Conservation (phyloP, 1,140 invertebrate species). For the Drosophila prosaltans region DNA sequence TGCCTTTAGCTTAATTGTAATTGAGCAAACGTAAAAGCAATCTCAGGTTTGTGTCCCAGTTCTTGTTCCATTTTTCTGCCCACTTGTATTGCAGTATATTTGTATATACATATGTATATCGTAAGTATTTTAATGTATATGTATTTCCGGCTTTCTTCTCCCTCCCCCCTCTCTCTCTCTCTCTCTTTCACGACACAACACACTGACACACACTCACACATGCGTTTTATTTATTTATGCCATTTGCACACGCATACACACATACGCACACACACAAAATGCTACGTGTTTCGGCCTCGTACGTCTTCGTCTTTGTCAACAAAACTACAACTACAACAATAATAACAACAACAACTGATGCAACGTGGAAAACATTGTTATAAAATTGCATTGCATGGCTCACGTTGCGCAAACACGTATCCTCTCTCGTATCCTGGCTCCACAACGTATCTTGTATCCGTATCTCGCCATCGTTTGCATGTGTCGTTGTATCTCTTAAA, state of each 20-base stretch:
- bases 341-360: conserved; percentile 38
- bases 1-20: conserved; percentile 1
- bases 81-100: conserved; percentile 37
- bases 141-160: conserved; percentile 63
- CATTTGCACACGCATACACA: conserved; percentile 63
- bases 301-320: conserved; percentile 81
- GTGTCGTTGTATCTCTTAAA: conserved; percentile 69
- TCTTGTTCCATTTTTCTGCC: conserved; percentile 51
- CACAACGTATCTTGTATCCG: conserved; percentile 26
- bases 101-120: conserved; percentile 56
- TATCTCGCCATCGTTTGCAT: conserved; percentile 38
- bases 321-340: conserved; percentile 63
- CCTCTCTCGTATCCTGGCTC: conserved; percentile 31
- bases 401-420: conserved; percentile 78
- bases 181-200: conserved; percentile 43
- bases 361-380: conserved; percentile 80
- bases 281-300: conserved; percentile 57
- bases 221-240: conserved; percentile 79
- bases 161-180: conserved; percentile 6
- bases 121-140: conserved; percentile 76
- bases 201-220: conserved; percentile 25
- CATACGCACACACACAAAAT: conserved; percentile 25
- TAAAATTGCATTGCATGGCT: conserved; percentile 80
- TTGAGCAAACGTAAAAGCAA: conserved; percentile 35
- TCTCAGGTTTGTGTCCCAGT: conserved; percentile 26